Conservation (phyloP, 30 jellyfish, hydroid and myxozoan species). For the Aurelia sp. region DNA sequence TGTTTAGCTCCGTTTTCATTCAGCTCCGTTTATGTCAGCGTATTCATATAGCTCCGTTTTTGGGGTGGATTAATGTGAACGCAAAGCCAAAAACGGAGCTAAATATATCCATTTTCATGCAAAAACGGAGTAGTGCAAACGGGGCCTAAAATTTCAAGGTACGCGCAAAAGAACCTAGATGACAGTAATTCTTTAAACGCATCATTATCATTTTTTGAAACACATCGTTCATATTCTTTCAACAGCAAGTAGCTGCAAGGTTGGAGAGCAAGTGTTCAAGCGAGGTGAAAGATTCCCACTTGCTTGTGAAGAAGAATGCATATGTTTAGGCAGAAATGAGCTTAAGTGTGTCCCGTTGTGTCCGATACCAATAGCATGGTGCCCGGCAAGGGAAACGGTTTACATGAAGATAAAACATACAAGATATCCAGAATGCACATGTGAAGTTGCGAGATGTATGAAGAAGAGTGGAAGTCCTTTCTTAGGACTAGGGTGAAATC, state of each 20-base stretch:
- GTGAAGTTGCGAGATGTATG: slow-evolving; percentile 25
- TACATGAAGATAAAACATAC: slow-evolving; percentile 3
- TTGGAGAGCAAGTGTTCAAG: slow-evolving; percentile 22
- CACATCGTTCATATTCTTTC: not conserved
- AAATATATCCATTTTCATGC: no score
- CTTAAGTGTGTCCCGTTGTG: slow-evolving; percentile 62
- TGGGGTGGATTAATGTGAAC: no score
- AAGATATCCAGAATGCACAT: slow-evolving; percentile 41
- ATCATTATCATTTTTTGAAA: no score
- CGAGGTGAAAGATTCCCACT: slow-evolving; percentile 48
- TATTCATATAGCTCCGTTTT: no score
- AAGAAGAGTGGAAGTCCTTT: not conserved
- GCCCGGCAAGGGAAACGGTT: slow-evolving; percentile 8
- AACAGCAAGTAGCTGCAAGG: slow-evolving; percentile 43
- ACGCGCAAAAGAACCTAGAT: no score
- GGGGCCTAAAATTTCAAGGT: no score
- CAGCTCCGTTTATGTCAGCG: no score
- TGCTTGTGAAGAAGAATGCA: slow-evolving; percentile 72
- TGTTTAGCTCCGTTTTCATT: no score
- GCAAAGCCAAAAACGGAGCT: no score
- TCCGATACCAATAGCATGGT: not conserved
- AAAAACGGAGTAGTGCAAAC: no score
- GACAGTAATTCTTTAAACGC: no score
- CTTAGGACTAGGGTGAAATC: no score
- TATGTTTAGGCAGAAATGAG: slow-evolving; percentile 47